A percentile compares a stretch with the other conserved stretches of the same genome.
Evolutionary conservation across 2,888 invertebrate species (phyloP).

Genomic region (Oegoconia quadripuncta): DNA sequence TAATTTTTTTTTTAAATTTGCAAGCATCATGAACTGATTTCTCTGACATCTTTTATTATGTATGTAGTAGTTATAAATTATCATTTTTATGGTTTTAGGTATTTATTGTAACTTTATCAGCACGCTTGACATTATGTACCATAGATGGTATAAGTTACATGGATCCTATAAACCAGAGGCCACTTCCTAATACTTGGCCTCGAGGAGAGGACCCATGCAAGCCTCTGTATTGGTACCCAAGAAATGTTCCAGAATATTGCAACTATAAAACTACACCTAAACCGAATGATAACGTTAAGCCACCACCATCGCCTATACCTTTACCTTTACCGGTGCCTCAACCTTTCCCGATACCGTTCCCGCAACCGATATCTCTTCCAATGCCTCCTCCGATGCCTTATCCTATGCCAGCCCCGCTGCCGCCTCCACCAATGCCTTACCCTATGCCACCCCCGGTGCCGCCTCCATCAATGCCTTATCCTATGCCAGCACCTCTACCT

Average conservation of each 20-base stretch:
- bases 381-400: constrained; percentile 1
- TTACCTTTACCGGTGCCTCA: constrained; percentile 4
- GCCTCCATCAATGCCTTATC: constrained; percentile 4
- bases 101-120: background rate
- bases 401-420: constrained; percentile 2
- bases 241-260: constrained; percentile 34
- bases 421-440: constrained; percentile 11
- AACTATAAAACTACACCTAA: constrained; percentile 13
- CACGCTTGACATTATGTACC: constrained; percentile 24
- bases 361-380: constrained; percentile 6
- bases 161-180: constrained; percentile 5
- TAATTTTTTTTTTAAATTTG: no score
- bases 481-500: constrained; percentile 8
- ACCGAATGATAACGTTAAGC: background rate
- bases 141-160: constrained; percentile 44
- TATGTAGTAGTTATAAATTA: background rate
- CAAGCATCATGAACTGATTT: no score
- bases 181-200: background rate
- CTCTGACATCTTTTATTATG: no score
- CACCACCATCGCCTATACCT: background rate
- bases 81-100: background rate
- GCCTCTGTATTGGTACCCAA: constrained; percentile 60
- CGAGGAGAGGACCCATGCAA: constrained; percentile 48
- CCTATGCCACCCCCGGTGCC: constrained; percentile 6
- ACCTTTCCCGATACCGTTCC: background rate